Evolutionary conservation across 1,140 invertebrate genomes (phyloP).

Genomic region (Heliconius eleuchia): DNA sequence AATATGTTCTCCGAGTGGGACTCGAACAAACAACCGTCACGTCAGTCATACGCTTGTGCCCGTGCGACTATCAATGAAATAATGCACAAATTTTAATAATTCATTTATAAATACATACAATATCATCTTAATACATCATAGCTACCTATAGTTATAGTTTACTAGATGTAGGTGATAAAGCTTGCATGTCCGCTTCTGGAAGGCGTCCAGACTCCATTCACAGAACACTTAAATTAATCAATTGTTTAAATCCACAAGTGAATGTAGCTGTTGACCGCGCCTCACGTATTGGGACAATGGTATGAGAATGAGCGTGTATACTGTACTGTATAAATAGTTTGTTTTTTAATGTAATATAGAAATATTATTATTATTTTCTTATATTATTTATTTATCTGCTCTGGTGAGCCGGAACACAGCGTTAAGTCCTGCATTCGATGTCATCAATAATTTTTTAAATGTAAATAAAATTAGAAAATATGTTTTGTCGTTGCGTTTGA

Average conservation of each 20-base stretch:
- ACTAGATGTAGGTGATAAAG: conserved; percentile 32
- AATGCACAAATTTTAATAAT: no score
- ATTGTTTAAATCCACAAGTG: conserved; percentile 71
- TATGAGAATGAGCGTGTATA: neutral
- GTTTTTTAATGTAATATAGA: neutral
- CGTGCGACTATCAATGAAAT: no score
- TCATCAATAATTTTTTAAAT: no score
- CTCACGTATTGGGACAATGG: conserved; percentile 12
- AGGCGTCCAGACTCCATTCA: conserved; percentile 70
- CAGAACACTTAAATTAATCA: conserved; percentile 72
- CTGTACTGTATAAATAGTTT: neutral
- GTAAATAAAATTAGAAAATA: no score
- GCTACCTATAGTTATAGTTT: neutral
- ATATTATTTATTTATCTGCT: no score
- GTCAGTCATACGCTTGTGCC: no score
- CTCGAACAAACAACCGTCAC: no score
- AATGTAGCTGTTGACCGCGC: conserved; percentile 65
- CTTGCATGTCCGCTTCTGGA: conserved; percentile 55
- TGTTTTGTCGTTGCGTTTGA: no score
- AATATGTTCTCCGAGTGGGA: no score
- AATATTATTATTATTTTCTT: neutral
- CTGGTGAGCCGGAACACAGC: no score
- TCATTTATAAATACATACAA: neutral
- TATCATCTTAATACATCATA: neutral
- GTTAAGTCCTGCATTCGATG: no score